Evolutionary conservation across 2,113 vertebrate species (phyloP).

Genomic region (Proteles cristata): DNA sequence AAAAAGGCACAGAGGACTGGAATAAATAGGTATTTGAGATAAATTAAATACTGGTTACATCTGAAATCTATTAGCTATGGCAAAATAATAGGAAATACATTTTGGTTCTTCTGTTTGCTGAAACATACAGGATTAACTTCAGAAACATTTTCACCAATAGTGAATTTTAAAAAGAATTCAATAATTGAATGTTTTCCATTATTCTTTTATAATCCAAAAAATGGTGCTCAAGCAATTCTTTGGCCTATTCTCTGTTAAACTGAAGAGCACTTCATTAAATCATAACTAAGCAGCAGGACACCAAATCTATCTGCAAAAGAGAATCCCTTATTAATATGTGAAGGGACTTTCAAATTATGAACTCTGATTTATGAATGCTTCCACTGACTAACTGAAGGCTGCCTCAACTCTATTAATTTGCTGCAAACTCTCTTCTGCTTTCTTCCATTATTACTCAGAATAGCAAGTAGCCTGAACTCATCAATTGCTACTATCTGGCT

Average conservation of each 20-base stretch:
- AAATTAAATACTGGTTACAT: constrained; percentile 34
- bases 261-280: not conserved
- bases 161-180: constrained; percentile 30
- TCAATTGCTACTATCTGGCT: not conserved
- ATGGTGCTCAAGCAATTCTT: not conserved
- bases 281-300: not conserved
- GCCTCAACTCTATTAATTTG: not conserved
- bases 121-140: constrained; percentile 14
- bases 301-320: not conserved
- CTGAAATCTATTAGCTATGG: not conserved
- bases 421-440: not conserved
- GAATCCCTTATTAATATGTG: not conserved
- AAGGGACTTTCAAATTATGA: not conserved
- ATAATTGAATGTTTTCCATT: constrained; percentile 21
- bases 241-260: constrained; percentile 21
- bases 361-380: not conserved
- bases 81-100: not conserved
- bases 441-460: not conserved
- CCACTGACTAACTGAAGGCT: not conserved
- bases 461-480: not conserved
- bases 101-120: not conserved
- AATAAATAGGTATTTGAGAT: not conserved
- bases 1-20: not conserved
- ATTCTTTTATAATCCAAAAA: constrained; percentile 44
- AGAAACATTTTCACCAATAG: not conserved